Conservation (phyloP, 2,797 vertebrate species). For the Hippopotamyrus pictus region DNA sequence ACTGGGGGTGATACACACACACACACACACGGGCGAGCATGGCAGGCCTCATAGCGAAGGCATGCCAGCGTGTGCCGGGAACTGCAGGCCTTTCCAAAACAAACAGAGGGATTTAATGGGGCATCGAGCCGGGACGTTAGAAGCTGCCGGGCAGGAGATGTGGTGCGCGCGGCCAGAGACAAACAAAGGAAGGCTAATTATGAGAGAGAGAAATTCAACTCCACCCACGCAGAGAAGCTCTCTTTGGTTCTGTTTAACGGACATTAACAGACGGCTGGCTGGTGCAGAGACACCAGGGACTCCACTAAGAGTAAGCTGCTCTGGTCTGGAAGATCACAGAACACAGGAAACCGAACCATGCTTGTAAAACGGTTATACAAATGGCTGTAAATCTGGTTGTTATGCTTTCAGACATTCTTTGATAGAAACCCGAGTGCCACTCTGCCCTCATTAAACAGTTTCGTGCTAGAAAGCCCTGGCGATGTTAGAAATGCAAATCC, state of each 20-base stretch:
- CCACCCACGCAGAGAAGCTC: background rate
- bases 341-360: background rate
- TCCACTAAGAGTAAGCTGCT: background rate
- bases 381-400: background rate
- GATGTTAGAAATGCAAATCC: background rate
- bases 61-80: slow-evolving; percentile 48
- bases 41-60: slow-evolving; percentile 47
- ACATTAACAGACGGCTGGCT: background rate
- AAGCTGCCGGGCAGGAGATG: slow-evolving; percentile 48
- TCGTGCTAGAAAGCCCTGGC: background rate
- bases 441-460: background rate
- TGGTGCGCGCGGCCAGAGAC: slow-evolving; percentile 44
- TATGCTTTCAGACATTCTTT: background rate
- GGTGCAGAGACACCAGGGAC: background rate
- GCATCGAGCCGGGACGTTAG: slow-evolving; percentile 45
- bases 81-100: slow-evolving; percentile 46
- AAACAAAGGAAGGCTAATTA: slow-evolving; percentile 38
- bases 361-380: background rate
- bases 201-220: background rate
- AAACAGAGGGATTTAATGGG: slow-evolving; percentile 50
- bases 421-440: background rate
- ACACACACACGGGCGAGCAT: slow-evolving; percentile 45
- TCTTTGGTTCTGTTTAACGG: background rate
- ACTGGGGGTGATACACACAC: slow-evolving; percentile 51
- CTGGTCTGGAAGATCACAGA: background rate